Conservation (phyloP, 2,797 vertebrate species). For the Buphagus erythrorhynchus region DNA sequence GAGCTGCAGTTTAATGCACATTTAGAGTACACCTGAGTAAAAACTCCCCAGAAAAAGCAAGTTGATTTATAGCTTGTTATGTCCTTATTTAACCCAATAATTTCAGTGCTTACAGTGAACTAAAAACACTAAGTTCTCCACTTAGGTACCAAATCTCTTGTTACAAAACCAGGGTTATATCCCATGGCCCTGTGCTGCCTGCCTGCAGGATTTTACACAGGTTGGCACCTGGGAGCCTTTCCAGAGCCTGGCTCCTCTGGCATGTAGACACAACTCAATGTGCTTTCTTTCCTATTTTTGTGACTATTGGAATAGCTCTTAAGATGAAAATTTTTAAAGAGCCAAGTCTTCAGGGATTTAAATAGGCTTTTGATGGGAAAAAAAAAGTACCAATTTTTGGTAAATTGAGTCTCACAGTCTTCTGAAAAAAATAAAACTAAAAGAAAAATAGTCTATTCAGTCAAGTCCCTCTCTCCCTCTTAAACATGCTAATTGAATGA, state of each 20-base stretch:
- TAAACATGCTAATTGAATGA: slow-evolving; percentile 35
- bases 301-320: background rate
- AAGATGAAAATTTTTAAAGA: slow-evolving; percentile 23
- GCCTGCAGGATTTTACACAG: background rate
- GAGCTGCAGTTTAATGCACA: slow-evolving; percentile 86
- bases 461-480: background rate
- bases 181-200: background rate
- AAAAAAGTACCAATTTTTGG: slow-evolving; percentile 7
- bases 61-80: slow-evolving; percentile 83
- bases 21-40: slow-evolving; percentile 86
- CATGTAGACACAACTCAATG: background rate
- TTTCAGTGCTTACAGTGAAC: slow-evolving; percentile 66
- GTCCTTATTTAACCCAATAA: slow-evolving; percentile 84
- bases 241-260: background rate
- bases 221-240: background rate
- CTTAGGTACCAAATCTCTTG: slow-evolving; percentile 74
- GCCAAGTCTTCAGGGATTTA: slow-evolving; percentile 20
- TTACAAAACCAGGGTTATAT: slow-evolving; percentile 34
- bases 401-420: background rate
- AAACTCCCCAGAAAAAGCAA: slow-evolving; percentile 77
- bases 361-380: background rate
- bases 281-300: slow-evolving; percentile 36
- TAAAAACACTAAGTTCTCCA: slow-evolving; percentile 70
- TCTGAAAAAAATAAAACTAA: background rate
- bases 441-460: background rate